These are phyloP conservation scores for Anastatus disparis DNA, from an alignment of 1,140 invertebrate genomes.

Conservation along the genomic window DNA sequence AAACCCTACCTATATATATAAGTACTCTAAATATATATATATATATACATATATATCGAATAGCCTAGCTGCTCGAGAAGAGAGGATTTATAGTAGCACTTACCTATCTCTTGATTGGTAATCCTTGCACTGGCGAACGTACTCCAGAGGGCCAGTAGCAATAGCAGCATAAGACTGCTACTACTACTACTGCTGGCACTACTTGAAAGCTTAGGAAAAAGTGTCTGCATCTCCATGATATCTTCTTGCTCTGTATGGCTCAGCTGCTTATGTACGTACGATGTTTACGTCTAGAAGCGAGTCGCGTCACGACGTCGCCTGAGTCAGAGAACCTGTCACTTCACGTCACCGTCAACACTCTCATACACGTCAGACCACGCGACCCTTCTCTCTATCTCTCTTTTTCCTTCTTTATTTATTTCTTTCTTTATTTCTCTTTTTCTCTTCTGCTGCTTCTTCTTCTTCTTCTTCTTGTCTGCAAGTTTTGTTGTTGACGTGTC, in stretches of 20 bases:
- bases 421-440: not conserved
- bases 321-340: slow-evolving; percentile 52
- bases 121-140: slow-evolving; percentile 41
- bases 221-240: slow-evolving; percentile 8
- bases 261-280: not conserved
- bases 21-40: not conserved
- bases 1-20: not conserved
- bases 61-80: not conserved
- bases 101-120: slow-evolving; percentile 61
- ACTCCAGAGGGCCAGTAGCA: slow-evolving; percentile 36
- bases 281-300: no score
- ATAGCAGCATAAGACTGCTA: slow-evolving; percentile 35
- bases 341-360: slow-evolving; percentile 51
- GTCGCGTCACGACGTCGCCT: slow-evolving; percentile 45
- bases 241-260: not conserved
- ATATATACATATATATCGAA: not conserved
- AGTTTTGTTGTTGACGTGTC: no score
- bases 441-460: not conserved
- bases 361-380: not conserved
- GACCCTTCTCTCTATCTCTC: not conserved
- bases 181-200: no score
- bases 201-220: slow-evolving; percentile 21
- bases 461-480: no score
- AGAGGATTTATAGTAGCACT: slow-evolving; percentile 44
- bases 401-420: no score